Conservation (phyloP, 2,888 invertebrate genomes). For the Pyrrhia umbra region DNA sequence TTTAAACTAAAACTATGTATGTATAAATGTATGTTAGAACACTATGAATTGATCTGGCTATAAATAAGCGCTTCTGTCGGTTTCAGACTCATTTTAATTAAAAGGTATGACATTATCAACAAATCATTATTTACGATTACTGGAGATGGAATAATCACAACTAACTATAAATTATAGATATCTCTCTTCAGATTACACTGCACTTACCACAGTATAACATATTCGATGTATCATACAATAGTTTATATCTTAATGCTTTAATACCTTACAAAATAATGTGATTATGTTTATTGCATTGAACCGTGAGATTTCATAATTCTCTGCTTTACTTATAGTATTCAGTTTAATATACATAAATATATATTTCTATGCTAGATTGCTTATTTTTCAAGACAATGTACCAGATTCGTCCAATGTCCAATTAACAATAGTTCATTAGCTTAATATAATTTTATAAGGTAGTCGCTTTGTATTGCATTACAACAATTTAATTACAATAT, state of each 20-base stretch:
- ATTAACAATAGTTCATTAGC: slow-evolving; percentile 3
- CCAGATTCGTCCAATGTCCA: slow-evolving; percentile 15
- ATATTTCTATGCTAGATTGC: neutral
- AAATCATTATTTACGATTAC: neutral
- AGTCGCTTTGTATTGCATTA: neutral
- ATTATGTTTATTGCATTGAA: slow-evolving; percentile 41
- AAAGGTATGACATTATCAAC: neutral
- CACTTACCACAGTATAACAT: neutral
- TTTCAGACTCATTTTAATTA: slow-evolving; percentile 1
- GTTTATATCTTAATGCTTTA: slow-evolving; percentile 16
- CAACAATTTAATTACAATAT: slow-evolving; percentile 13
- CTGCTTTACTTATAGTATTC: neutral
- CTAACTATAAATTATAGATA: slow-evolving; percentile 31
- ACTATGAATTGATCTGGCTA: neutral
- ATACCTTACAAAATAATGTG: slow-evolving; percentile 25
- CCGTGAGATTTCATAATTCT: slow-evolving; percentile 9
- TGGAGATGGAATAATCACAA: neutral
- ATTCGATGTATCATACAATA: slow-evolving; percentile 29
- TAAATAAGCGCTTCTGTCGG: neutral
- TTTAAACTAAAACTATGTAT: neutral
- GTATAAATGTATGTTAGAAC: neutral
- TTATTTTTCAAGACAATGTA: slow-evolving; percentile 4
- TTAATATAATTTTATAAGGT: neutral
- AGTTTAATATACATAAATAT: neutral
- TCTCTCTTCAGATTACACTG: slow-evolving; percentile 7